These are phyloP conservation scores for Margarornis squamiger DNA, from an alignment of 2,797 vertebrate genomes.

Conservation along the genomic window DNA sequence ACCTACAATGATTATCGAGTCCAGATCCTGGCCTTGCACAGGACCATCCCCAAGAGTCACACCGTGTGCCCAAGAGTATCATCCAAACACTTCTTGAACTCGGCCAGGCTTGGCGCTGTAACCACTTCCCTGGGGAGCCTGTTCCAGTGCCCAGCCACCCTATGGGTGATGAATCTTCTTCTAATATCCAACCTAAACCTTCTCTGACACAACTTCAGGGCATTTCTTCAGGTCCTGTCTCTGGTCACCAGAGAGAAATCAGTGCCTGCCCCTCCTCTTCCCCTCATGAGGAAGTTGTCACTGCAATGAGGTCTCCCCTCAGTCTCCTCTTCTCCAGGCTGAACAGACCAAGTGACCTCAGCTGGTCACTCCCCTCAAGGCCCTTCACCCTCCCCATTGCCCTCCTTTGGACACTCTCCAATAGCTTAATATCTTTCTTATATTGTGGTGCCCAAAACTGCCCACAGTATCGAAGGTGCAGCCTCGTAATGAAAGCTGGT, in stretches of 20 bases:
- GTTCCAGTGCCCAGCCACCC: not conserved
- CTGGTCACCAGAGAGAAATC: not conserved
- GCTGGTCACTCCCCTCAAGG: not conserved
- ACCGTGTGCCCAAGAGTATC: not conserved
- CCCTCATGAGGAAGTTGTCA: not conserved
- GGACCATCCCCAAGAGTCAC: not conserved
- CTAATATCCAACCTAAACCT: not conserved
- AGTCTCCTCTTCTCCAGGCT: not conserved
- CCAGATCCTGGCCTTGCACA: not conserved
- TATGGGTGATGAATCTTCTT: not conserved
- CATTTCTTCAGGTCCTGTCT: not conserved
- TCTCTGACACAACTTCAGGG: not conserved
- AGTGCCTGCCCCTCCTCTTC: not conserved
- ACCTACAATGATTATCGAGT: not conserved
- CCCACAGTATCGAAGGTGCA: not conserved
- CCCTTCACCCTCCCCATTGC: not conserved
- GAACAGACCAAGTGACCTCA: not conserved
- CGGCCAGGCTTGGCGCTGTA: not conserved
- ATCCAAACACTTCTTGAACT: not conserved
- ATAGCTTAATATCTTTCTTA: not conserved
- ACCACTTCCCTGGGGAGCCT: not conserved
- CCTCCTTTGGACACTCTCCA: not conserved
- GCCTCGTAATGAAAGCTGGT: not conserved
- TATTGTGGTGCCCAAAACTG: not conserved
- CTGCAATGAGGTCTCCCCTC: not conserved